Base-by-base conservation (phyloP, 2,797 vertebrate species). In the Chelon auratus region DNA sequence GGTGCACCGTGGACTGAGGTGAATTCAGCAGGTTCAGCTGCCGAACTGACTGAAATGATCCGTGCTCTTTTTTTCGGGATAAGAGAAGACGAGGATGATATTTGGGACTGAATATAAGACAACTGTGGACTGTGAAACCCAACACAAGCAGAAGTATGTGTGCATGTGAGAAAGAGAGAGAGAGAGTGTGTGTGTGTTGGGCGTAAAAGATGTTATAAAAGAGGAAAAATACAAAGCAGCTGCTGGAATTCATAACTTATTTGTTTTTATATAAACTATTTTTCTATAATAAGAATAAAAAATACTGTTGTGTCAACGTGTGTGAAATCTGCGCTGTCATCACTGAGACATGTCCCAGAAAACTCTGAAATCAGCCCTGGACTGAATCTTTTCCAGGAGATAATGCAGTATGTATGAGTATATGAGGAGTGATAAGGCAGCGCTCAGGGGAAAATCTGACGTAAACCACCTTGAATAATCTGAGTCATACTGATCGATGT, bases 181-280 rank as follows among this genome's bases (percentile, higher is more conserved):
- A 61, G 36, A 54, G 60, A 48, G 58, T 52, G 59, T 14, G 45
- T 57, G 42, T 17, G 52, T 68, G 58, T 56, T 18, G 43, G 75
- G 48, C 50, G 57, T 14, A 60, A 53, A 51, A 72, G 6, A 62
- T 57, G 76, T 72, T 71, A 64, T 72, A 67, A 77, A 15, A 73
- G 74, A 88, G 85, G 78, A 85, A 88, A 87, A 78, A 57, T 68
- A 71, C 69, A 80, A 84, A 82, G 82, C 84, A 90, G 89, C 84
- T 88, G 75, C 82, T 91, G 83, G 68, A 87, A 85, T 91, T 90
- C 72, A 82, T 92, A 91, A 96, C 89, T 96, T 96, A 96, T 95
- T 93, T 95, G 93, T 97, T 97, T 97, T 96, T 97, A 96, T 92
- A 95, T 89, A 94, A 91, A 94, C 89, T 97, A 96, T 97, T 97